Evolutionary conservation across 2,113 vertebrate species (phyloP), one percentile per base, ranked within the genome.

Genomic region (Oryzias woworae): DNA sequence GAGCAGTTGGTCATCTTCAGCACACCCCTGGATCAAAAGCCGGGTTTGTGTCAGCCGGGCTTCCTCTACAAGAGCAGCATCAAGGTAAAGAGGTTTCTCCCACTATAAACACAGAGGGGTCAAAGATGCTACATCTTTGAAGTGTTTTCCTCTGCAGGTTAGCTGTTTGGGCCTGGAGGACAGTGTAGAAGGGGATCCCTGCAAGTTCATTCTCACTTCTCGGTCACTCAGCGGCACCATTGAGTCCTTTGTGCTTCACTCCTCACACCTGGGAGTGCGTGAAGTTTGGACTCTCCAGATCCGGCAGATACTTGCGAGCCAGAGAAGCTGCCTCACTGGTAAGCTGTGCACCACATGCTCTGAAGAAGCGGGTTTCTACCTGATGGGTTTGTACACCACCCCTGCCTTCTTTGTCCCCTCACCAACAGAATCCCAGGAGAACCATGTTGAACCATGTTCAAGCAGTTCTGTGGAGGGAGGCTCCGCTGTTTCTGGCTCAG

Each of bases 1-100:
- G 98, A 99, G 83, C 98, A 99, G 91, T 93, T 98, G 49, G 91
- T 99, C 78, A 98, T 99, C 86, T 98, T 99, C 87, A 99, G 97
- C 45, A 97, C 99, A 85, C 96, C 95, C 4, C 92, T 98, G 48
- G 98, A 99, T 85, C 98, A 95, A 88, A 98, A 98, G 90, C 97
- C 94, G 88, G 98, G 96, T 69, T 96, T 95, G 91, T 96, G 95
- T 56, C 90, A 94, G 91, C 97, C 98, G 0, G 95, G 96, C 59
- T 99, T 97, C 89, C 94, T 98, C 64, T 99, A 98, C 80, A 99
- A 95, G 89, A 94, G 94, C 89, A 98, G 96, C 68, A 96, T 99
- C 86, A 99, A 99, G 95, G 98, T 98, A 90, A 18, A 4, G 14
- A 55, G 17, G 4, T 0, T 28, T 12, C 36, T 10, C 8, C 10